phyloP scores from a whole-genome alignment of 2,113 vertebrate species.

The Arenaria interpres region DNA sequence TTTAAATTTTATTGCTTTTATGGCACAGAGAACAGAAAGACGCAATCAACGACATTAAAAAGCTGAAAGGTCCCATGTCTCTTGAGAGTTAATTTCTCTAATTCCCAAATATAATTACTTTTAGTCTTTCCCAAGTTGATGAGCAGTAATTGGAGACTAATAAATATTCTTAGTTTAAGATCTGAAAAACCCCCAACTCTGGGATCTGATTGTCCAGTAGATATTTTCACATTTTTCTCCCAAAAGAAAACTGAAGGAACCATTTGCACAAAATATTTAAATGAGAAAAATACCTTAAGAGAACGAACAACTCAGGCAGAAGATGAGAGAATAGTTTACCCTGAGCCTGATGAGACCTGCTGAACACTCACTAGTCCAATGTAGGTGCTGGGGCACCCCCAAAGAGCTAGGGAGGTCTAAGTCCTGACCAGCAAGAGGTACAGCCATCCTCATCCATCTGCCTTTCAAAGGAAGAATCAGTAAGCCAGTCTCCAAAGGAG shows the following conservation, averaged over 20 bases:
- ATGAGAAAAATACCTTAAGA: neutral
- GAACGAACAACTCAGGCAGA: neutral
- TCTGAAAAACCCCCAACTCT: neutral
- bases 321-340: neutral
- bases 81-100: neutral
- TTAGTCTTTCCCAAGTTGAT: neutral
- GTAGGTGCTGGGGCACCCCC: neutral
- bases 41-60: neutral
- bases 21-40: neutral
- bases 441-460: neutral
- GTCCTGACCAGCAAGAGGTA: neutral
- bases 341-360: neutral
- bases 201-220: neutral
- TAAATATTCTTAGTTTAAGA: neutral
- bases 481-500: neutral
- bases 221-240: neutral
- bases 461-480: neutral
- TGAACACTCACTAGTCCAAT: neutral
- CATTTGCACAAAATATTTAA: neutral
- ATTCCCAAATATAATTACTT: neutral
- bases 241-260: neutral
- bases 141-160: neutral
- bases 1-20: neutral
- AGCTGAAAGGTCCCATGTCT: neutral
- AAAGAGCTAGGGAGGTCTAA: neutral